These are phyloP conservation scores for Bufo bufo DNA, from an alignment of 2,113 vertebrate genomes.

Conservation along the genomic window DNA sequence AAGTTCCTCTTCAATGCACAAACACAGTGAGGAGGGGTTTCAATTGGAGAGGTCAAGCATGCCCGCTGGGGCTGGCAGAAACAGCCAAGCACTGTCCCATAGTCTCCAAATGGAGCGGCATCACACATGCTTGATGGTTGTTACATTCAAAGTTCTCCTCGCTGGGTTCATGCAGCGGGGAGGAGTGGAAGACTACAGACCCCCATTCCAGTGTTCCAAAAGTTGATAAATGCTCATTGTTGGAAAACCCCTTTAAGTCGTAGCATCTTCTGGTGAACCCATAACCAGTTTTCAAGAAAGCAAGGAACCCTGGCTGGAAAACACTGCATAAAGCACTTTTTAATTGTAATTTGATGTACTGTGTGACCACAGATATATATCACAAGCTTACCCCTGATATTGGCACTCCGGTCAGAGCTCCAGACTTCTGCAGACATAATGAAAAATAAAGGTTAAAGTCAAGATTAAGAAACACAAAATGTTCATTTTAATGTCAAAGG, in stretches of 20 bases:
- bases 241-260: neutral
- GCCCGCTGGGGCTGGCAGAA: too few species aligned
- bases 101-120: too few species aligned
- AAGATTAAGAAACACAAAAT: neutral
- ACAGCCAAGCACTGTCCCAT: too few species aligned
- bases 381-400: slow-evolving; percentile 90
- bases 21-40: too few species aligned
- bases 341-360: neutral
- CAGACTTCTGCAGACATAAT: slow-evolving; percentile 80
- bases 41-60: too few species aligned
- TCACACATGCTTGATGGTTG: too few species aligned
- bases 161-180: too few species aligned
- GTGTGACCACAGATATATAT: neutral
- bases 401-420: slow-evolving; percentile 87
- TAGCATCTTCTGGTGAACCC: neutral
- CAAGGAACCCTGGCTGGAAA: neutral
- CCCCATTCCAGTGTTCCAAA: too few species aligned
- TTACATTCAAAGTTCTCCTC: too few species aligned
- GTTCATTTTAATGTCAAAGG: neutral
- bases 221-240: neutral
- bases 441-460: slow-evolving; percentile 39
- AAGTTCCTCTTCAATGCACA: too few species aligned
- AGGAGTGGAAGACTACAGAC: too few species aligned
- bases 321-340: neutral
- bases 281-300: neutral